Evolutionary conservation across 2,113 vertebrate species (phyloP).

Genomic region (Hemichromis elongatus): DNA sequence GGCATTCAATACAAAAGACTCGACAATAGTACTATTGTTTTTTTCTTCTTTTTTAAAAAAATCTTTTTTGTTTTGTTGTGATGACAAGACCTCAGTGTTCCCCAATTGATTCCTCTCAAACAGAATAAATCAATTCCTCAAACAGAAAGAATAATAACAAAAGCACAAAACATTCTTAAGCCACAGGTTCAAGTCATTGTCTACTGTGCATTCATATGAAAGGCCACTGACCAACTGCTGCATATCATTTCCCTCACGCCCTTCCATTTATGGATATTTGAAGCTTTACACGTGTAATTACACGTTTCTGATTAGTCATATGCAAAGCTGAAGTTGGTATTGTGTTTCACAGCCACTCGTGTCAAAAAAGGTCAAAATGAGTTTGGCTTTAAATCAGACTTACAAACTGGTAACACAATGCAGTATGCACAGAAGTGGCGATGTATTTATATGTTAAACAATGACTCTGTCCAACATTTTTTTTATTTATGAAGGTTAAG

Average conservation of each 20-base stretch:
- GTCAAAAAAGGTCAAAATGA: neutral
- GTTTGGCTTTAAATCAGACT: neutral
- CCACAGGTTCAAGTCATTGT: slow-evolving; percentile 6
- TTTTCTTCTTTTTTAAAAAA: neutral
- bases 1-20: neutral
- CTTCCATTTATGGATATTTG: neutral
- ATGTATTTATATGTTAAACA: neutral
- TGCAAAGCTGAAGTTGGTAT: neutral
- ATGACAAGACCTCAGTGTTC: neutral
- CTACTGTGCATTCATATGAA: neutral
- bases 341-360: neutral
- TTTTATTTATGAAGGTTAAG: neutral
- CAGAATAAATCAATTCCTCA: slow-evolving; percentile 8
- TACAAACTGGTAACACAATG: neutral
- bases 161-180: neutral
- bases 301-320: slow-evolving; percentile 1
- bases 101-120: neutral
- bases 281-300: neutral
- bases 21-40: slow-evolving; percentile 19
- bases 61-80: neutral
- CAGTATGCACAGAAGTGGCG: neutral
- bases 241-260: neutral
- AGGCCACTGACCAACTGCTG: neutral
- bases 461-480: neutral
- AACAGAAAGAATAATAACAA: slow-evolving; percentile 1